Evolutionary conservation across 1,140 invertebrate genomes (phyloP).

Genomic region (Anastrepha ludens): DNA sequence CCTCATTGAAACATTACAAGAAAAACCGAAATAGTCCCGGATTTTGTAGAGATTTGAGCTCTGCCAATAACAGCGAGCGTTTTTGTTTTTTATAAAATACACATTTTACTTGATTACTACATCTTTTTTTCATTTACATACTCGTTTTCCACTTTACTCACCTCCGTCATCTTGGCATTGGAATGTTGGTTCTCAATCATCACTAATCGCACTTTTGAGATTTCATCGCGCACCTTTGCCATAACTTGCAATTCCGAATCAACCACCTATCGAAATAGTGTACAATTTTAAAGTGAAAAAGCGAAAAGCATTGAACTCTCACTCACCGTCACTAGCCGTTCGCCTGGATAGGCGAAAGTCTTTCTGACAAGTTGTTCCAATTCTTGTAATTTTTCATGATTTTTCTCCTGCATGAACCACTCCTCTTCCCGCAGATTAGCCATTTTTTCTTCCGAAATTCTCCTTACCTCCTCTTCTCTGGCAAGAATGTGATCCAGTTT

Average conservation of each 20-base stretch:
- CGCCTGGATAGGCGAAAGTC: neutral
- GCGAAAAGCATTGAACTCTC: neutral
- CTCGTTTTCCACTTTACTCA: neutral
- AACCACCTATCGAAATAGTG: conserved; percentile 13
- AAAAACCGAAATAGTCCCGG: no score
- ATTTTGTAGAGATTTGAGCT: no score
- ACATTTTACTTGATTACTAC: no score
- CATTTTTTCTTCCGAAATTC: neutral
- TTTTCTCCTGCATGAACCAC: neutral
- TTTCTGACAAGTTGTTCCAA: conserved; percentile 22
- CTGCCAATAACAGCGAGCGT: no score
- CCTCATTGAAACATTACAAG: no score
- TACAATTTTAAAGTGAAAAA: neutral
- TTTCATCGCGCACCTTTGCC: conserved; percentile 60
- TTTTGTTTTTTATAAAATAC: no score
- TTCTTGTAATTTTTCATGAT: conserved; percentile 12
- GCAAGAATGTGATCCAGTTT: conserved; percentile 46
- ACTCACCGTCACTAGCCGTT: neutral
- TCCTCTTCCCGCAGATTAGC: neutral
- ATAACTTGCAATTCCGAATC: conserved; percentile 36
- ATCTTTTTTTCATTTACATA: no score
- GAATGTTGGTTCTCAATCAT: conserved; percentile 63
- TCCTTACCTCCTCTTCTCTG: neutral
- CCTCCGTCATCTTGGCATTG: conserved; percentile 55
- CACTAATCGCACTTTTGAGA: conserved; percentile 61